Base-by-base conservation (phyloP, 2,113 vertebrate genomes). In the Callopanchax toddi region DNA sequence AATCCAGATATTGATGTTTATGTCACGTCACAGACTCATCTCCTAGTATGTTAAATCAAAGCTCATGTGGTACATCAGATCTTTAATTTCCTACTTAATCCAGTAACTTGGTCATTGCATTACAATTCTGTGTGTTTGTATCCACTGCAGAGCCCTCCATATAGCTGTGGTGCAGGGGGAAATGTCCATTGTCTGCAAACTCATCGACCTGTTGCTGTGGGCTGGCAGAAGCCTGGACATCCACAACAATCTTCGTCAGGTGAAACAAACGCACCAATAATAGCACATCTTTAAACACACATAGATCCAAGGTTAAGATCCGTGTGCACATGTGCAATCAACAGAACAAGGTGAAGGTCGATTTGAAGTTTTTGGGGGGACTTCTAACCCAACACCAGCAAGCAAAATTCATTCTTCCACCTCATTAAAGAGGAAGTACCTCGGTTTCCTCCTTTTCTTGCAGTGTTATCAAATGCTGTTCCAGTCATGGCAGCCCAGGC, bases 161-260 rank as follows among this genome's bases (percentile, higher is more conserved):
- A 96, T 97, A 16, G 94, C 95, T 0, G 95, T 96, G 78, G 95
- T 90, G 29, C 90, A 95, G 69, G 93, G 79, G 16, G 82, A 94
- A n/a, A 26, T 89, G 17, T 10, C 5, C 0, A 20, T 89, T 0
- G 91, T 94, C 21, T 56, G 42, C 21, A 79, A 62, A 6, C 78
- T 96, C 2, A 89, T 94, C 42, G 25, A 48, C 2, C 87, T 94
- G 29, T 88, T 95, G 66, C 59, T 64, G 8, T 66, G 58, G 5
- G 93, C 88, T 1, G 76, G 51, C 51, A 92, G 63, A 43, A 70
- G 91, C 22, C 74, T 95, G 16, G 94, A 97, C 10, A 83, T 91
- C 51, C 94, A 93, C 84, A 97, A 97, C 84, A 92, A 95, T 83
- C 88, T 96, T 2, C 85, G 92, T 43, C 95, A 97, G 95, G 95